Base-by-base conservation (phyloP, 2,888 invertebrate species). In the Heliconius ethilla region DNA sequence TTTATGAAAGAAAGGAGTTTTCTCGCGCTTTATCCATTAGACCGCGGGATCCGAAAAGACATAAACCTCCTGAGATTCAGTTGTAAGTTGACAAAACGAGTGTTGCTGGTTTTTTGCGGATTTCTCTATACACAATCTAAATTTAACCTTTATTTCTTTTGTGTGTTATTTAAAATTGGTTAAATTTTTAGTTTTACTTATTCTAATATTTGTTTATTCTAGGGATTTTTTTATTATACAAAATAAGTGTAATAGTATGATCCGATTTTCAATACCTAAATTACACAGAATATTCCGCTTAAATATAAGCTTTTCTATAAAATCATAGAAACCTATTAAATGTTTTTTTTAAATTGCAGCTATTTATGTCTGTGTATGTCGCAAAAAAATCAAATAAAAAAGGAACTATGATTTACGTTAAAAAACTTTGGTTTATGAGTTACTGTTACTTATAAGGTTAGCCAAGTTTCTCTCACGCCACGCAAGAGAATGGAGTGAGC, bases 11-110 rank as follows among this genome's bases (percentile, higher is more conserved):
- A 89, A 90, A 90, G 89, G 91, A 90, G 91, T 90, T 91, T 88
- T 87, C 87, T 85, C 89, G 87, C 88, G 88, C 91, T 90, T 92
- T 90, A 90, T 89, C 85, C 87, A 84, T 90, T 92, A 93, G 93
- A 93, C 92, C 90, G 88, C 85, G 87, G 92, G 92, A 94, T 93
- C 93, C 92, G 89, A 92, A 92, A 92, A 93, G 91, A 92, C 93
- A 91, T 92, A 93, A 92, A 93, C 92, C 93, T 91, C 91, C 80
- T 81, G 91, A 92, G 93, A 93, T 94, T 90, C 92, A 88, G 90
- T 90, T 91, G 89, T 89, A 88, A 92, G 91, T 93, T 93, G 91
- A 91, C 91, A 90, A 91, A 91, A 89, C 90, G 90, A 89, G 86
- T 86, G 88, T 88, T 88, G 86, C 85, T 87, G 84, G 87, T 87